Conservation (phyloP, 2,888 invertebrate species). For the Apotomis capreana region DNA sequence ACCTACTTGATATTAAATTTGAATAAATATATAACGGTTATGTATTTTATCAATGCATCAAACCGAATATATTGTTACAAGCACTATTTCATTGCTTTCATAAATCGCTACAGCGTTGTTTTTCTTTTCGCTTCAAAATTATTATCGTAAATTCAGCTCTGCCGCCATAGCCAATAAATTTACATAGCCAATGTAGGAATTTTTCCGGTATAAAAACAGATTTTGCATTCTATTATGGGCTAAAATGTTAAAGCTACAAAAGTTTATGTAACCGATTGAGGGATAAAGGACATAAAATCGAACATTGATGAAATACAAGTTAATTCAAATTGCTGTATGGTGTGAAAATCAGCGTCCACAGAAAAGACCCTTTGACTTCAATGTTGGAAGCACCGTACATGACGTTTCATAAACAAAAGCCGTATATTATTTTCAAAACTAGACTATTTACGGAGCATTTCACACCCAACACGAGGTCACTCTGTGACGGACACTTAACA, state of each 20-base stretch:
- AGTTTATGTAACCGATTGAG: background rate
- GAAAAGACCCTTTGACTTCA: no score
- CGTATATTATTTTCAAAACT: slow-evolving; percentile 24
- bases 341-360: no score
- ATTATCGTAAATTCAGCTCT: background rate
- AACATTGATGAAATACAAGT: no score
- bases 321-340: no score
- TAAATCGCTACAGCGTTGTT: background rate
- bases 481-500: slow-evolving; percentile 38
- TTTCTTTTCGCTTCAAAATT: background rate
- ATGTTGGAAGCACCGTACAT: no score
- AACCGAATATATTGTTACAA: no score
- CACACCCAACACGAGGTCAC: slow-evolving; percentile 33
- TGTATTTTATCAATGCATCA: no score
- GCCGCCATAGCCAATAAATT: slow-evolving; percentile 1
- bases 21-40: no score
- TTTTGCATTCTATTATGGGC: background rate
- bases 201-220: background rate
- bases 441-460: slow-evolving; percentile 30
- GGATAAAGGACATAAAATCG: no score
- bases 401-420: background rate
- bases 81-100: no score
- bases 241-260: background rate
- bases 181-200: background rate
- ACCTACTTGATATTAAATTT: no score